phyloP scores from a whole-genome alignment of 2,113 vertebrate genomes.

The Malurus alboscapulatus region DNA sequence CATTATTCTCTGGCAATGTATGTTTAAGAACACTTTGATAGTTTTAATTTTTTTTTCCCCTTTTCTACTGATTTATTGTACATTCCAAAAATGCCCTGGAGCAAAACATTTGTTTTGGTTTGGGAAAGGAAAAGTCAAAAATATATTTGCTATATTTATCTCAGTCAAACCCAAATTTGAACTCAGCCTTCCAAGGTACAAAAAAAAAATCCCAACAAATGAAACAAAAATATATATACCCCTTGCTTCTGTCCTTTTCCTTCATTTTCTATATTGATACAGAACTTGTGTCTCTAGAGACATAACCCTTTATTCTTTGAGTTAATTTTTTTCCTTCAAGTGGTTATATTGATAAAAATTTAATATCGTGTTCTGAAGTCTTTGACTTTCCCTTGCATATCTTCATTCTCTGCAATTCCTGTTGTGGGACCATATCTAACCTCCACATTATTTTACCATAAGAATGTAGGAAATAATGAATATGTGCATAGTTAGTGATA shows the following conservation, averaged over 20 bases:
- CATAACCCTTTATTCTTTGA: not conserved
- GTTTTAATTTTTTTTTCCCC: constrained; percentile 20
- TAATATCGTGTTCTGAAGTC: not conserved
- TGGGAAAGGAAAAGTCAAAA: constrained; percentile 29
- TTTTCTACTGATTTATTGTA: constrained; percentile 42
- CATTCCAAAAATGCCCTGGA: constrained; percentile 36
- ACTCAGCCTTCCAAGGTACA: not conserved
- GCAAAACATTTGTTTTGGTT: constrained; percentile 51
- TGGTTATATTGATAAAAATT: constrained; percentile 10
- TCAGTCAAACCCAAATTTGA: constrained; percentile 39
- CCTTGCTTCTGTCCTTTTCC: not conserved
- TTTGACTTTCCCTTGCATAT: not conserved
- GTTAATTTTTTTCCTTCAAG: not conserved
- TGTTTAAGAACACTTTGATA: constrained; percentile 33
- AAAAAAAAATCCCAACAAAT: not conserved
- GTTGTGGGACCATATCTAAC: not conserved
- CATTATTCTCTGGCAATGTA: constrained; percentile 19
- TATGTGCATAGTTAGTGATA: not conserved
- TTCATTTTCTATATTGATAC: not conserved
- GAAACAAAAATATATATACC: not conserved
- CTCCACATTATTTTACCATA: not conserved
- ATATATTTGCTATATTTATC: constrained; percentile 52
- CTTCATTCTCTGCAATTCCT: not conserved
- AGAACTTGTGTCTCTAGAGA: not conserved
- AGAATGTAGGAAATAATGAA: not conserved